Conservation (phyloP, 2,797 vertebrate genomes). For the Oryzias sinensis region DNA sequence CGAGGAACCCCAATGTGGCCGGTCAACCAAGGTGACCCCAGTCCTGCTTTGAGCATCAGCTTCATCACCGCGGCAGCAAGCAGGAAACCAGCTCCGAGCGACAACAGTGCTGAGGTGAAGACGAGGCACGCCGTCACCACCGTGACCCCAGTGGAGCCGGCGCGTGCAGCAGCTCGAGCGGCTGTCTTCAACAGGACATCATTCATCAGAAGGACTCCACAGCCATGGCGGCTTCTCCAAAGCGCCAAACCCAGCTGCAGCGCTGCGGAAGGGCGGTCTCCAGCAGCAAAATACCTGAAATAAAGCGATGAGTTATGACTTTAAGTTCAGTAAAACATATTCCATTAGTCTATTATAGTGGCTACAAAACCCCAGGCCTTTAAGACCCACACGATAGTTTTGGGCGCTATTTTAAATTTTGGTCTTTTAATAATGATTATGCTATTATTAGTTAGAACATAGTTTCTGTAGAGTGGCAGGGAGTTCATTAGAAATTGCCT, state of each 20-base stretch:
- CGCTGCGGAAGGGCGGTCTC: constrained; percentile 35
- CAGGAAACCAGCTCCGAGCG: constrained; percentile 60
- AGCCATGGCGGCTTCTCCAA: constrained; percentile 52
- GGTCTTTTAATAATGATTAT: no score
- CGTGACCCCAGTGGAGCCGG: constrained; percentile 53
- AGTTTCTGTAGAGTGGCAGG: no score
- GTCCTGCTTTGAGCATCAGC: constrained; percentile 25
- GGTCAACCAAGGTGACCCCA: constrained; percentile 13
- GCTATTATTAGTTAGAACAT: no score
- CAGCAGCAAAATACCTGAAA: constrained; percentile 28
- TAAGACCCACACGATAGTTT: neutral
- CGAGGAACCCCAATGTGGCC: constrained; percentile 37
- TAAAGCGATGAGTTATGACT: neutral
- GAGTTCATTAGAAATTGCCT: no score
- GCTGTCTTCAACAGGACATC: constrained; percentile 41
- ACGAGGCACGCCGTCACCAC: constrained; percentile 49
- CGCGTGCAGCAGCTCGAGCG: constrained; percentile 20
- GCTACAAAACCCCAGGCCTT: neutral
- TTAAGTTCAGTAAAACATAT: neutral
- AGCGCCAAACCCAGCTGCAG: constrained; percentile 55
- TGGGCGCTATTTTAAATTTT: no score
- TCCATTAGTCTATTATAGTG: no score
- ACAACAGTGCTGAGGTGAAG: constrained; percentile 54
- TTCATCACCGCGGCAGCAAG: constrained; percentile 44
- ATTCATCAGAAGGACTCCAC: constrained; percentile 33